Conservation (phyloP, 2,113 vertebrate species). For the Nesoenas mayeri region DNA sequence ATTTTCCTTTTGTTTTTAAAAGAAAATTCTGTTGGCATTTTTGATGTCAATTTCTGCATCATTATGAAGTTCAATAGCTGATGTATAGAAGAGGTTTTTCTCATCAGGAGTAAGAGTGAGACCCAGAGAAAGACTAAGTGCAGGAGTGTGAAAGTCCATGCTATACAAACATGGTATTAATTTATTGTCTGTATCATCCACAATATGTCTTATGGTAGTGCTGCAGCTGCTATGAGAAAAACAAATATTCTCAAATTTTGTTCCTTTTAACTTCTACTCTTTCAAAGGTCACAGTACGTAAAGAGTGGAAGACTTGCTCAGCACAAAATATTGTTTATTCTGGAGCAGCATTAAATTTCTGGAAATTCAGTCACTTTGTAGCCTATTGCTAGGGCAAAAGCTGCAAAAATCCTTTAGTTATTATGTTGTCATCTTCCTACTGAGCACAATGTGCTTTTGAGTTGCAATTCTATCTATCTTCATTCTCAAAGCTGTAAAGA, state of each 20-base stretch:
- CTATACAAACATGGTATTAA: conserved; percentile 35
- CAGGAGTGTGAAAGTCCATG: neutral
- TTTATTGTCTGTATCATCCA: conserved; percentile 57
- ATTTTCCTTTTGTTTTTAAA: conserved; percentile 18
- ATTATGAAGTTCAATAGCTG: conserved; percentile 43
- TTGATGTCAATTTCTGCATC: conserved; percentile 26
- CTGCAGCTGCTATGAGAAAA: conserved; percentile 55
- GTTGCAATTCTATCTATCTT: neutral
- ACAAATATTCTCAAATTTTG: conserved; percentile 30
- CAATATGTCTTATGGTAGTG: neutral
- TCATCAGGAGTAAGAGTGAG: conserved; percentile 29
- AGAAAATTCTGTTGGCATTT: conserved; percentile 41
- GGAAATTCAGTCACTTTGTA: neutral
- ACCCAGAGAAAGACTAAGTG: neutral
- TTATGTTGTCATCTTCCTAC: neutral
- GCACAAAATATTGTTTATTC: neutral
- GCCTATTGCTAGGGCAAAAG: neutral
- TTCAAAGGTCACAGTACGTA: conserved; percentile 24
- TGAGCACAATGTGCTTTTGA: neutral
- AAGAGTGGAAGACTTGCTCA: neutral
- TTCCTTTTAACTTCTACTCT: conserved; percentile 20
- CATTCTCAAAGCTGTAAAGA: neutral
- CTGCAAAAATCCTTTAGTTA: neutral
- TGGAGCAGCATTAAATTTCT: neutral
- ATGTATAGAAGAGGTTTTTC: conserved; percentile 28